Conservation (phyloP, 2,888 invertebrate genomes). For the Acleris emargana region DNA sequence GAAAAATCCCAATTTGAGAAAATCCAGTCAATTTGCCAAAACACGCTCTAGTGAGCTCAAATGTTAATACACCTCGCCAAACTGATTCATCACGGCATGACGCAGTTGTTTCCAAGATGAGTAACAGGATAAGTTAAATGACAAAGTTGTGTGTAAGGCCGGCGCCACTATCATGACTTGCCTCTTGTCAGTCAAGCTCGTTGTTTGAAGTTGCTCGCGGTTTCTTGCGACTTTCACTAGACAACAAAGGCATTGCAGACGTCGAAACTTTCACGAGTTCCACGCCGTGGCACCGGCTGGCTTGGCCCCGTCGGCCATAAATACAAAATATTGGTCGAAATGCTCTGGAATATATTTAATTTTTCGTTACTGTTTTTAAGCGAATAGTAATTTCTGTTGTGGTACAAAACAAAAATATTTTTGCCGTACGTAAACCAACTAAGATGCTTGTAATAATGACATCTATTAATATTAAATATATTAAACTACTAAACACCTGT, state of each 20-base stretch:
- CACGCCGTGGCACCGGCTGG: background rate
- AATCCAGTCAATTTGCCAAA: background rate
- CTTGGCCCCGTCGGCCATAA: background rate
- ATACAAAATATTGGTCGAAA: background rate
- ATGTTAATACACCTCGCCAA: constrained; percentile 6
- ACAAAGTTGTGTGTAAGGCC: constrained; percentile 33
- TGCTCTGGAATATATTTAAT: background rate
- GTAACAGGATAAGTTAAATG: constrained; percentile 33
- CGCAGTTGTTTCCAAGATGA: constrained; percentile 26
- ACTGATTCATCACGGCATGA: constrained; percentile 22
- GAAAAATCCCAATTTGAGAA: too few species aligned
- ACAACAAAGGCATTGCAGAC: constrained; percentile 21
- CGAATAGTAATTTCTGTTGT: too few species aligned
- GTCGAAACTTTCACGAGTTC: constrained; percentile 17
- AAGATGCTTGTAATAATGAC: too few species aligned
- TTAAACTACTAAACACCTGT: too few species aligned
- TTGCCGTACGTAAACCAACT: too few species aligned
- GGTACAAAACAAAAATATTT: too few species aligned
- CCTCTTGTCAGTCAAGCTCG: constrained; percentile 29
- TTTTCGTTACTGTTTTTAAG: too few species aligned
- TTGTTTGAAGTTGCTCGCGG: constrained; percentile 27
- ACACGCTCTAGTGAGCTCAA: background rate
- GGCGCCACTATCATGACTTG: constrained; percentile 32
- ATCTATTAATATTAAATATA: too few species aligned
- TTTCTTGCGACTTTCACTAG: constrained; percentile 22